Conservation (phyloP, 2,888 invertebrate genomes). For the Leucania comma region DNA sequence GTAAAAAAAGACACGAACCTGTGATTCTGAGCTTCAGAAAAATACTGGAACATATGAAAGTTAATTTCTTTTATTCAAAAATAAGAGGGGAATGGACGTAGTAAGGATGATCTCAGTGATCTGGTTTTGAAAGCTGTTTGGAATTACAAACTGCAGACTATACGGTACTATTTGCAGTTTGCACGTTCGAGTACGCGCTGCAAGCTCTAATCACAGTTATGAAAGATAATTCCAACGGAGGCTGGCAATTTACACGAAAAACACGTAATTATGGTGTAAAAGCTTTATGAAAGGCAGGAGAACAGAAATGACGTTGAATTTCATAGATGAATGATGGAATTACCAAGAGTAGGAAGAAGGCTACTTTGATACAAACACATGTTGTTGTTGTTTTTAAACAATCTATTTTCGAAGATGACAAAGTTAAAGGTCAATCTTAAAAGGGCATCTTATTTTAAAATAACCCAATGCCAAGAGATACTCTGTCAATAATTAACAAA, state of each 20-base stretch:
- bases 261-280: conserved; percentile 53
- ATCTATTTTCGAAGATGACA: conserved; percentile 58
- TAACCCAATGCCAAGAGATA: conserved; percentile 36
- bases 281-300: conserved; percentile 46
- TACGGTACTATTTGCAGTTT: conserved; percentile 54
- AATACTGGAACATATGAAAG: neutral
- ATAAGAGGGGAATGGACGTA: conserved; percentile 27
- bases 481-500: conserved; percentile 38
- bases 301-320: conserved; percentile 20
- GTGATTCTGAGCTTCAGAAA: neutral
- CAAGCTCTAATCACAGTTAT: conserved; percentile 61
- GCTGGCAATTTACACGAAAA: conserved; percentile 60
- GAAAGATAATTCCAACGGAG: conserved; percentile 57
- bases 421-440: conserved; percentile 47
- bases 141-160: conserved; percentile 33
- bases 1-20: neutral
- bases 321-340: conserved; percentile 26
- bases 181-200: conserved; percentile 48
- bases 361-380: neutral
- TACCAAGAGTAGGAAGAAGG: neutral
- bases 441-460: conserved; percentile 39
- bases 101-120: conserved; percentile 59
- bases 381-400: conserved; percentile 13
- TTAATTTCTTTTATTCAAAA: neutral
- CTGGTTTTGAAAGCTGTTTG: conserved; percentile 59